Base-by-base conservation (phyloP, 1,140 invertebrate genomes). In the Tyrophagus putrescentiae region DNA sequence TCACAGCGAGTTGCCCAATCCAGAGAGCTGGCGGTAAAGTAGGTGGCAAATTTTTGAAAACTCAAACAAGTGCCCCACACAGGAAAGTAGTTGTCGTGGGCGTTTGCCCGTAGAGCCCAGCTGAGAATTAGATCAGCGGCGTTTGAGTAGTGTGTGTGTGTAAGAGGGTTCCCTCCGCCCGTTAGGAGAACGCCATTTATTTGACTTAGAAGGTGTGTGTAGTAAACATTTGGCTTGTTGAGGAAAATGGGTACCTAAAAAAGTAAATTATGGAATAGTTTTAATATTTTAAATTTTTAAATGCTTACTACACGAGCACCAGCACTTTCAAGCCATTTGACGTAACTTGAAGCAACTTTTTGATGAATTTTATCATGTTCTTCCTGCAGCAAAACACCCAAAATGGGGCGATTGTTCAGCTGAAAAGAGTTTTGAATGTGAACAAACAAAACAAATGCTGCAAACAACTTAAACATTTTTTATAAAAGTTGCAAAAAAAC, bases 61-160 rank as follows among this genome's bases (percentile, higher is more conserved):
- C 90, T 90, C 4, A 90, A 74, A 70, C 91, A 94, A 5, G 84
- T 90, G 2, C 86, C 89, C 75, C 87, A 84, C 29, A 94, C 72
- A 0, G 89, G 88, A 69, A 90, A 89, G 67, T 82, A 82, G 60
- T 25, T 21, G 23, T 29, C 45, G 18, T 7, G 13, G 6, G 23
- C 31, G 18, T 48, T 48, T 18, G 23, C 31, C 7, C 7, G 7
- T 25, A 48, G 23, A 25, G 45, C 45, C 7, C 23, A 7, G 9
- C 31, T 29, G 6, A 48, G 18, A 13, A 48, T 7, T 9, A 48
- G 45, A 48, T 18, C 18, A 13, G 45, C 45, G 31, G 45, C 45
- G 23, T 48, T 7, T 25, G 45, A 6, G 18, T 48, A 48, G 7
- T 21, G 13, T 18, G 45, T 25, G 7, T 48, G 7, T 25, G 31